Evolutionary conservation across 2,113 vertebrate species (phyloP), one percentile per base, ranked within the genome.

Genomic region (Cochlearius cochlearius): DNA sequence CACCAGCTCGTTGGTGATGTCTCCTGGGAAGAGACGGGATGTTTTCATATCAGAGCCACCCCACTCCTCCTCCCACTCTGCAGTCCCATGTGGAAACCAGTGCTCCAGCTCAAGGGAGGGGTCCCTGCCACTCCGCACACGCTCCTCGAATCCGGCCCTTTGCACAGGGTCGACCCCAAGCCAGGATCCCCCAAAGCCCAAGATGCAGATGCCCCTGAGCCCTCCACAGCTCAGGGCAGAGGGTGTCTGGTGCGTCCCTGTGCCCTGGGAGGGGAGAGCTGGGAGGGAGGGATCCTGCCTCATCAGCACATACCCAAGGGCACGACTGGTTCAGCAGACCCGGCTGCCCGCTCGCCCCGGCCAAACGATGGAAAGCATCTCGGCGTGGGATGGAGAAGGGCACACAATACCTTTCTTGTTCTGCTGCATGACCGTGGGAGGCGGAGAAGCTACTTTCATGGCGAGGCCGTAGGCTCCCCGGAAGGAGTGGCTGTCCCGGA

Each of bases 401-500:
- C 66, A n/a, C 43, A 45, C 80, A 69, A 85, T 98, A 99, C 99
- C 99, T 99, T 99, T 99, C 96, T 99, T 99, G 97, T 91, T 99
- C 93, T 98, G 99, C 94, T 99, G 99, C 86, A 98, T 36, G 45
- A 98, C 97, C 3, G 98, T 98, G 23, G 99, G 99, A 41, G 99
- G 99, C 0, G 99, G 99, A 9, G 98, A 99, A 27, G 99, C 99
- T 43, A 99, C 99, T 95, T 99, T 99, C 99, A 99, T 99, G 55
- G 99, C 99, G 29, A 99, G 95, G 71, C 99, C 99, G 0, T 99
- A 99, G 80, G 99, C 99, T 59, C 99, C 99, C 43, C 99, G 98
- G 98, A 99, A 99, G 11, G 99, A 99, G 97, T 99, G 99, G 90
- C 99, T 99, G 98, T 99, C 99, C 27, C 99, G 98, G 69, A 99